A percentile compares a stretch with the other conserved stretches of the same genome.
Conservation (phyloP, 2,888 invertebrate genomes). For the Drosophila meridionalis region DNA sequence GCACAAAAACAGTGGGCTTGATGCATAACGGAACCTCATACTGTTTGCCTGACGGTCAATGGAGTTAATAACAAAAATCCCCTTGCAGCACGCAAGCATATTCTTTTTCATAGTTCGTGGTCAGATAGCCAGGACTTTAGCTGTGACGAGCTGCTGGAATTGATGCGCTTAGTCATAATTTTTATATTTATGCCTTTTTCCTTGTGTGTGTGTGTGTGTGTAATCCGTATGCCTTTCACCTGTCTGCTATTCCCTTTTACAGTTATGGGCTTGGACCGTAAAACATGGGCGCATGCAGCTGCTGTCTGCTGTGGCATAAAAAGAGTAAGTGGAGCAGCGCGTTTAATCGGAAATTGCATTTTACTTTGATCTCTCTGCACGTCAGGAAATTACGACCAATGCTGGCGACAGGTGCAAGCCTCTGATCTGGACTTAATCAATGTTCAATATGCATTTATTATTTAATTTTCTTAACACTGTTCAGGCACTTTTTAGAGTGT, state of each 20-base stretch:
- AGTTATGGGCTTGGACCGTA: slow-evolving; percentile 48
- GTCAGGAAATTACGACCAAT: slow-evolving; percentile 72
- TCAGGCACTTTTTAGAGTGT: neutral
- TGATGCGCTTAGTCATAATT: slow-evolving; percentile 52
- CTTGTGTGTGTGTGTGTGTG: slow-evolving; percentile 7
- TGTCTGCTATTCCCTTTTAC: slow-evolving; percentile 28
- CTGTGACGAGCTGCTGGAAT: slow-evolving; percentile 25
- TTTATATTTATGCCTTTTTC: slow-evolving; percentile 7
- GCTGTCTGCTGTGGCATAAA: slow-evolving; percentile 34
- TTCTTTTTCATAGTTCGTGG: slow-evolving; percentile 31
- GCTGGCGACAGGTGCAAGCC: slow-evolving; percentile 13
- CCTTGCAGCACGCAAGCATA: slow-evolving; percentile 5
- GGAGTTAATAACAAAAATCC: neutral
- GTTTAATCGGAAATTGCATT: slow-evolving; percentile 76
- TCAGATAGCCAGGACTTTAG: slow-evolving; percentile 23
- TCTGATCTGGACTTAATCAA: slow-evolving; percentile 41
- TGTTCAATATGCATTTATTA: slow-evolving; percentile 36
- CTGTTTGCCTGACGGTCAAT: neutral
- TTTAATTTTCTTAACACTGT: slow-evolving; percentile 27
- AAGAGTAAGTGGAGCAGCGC: slow-evolving; percentile 12
- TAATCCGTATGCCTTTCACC: slow-evolving; percentile 5
- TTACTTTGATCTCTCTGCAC: slow-evolving; percentile 61
- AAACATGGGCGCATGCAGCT: slow-evolving; percentile 57
- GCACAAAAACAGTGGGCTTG: neutral
- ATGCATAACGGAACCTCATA: neutral